phyloP scores from a whole-genome alignment of 2,888 invertebrate genomes.

The Orchesellides sinensis region DNA sequence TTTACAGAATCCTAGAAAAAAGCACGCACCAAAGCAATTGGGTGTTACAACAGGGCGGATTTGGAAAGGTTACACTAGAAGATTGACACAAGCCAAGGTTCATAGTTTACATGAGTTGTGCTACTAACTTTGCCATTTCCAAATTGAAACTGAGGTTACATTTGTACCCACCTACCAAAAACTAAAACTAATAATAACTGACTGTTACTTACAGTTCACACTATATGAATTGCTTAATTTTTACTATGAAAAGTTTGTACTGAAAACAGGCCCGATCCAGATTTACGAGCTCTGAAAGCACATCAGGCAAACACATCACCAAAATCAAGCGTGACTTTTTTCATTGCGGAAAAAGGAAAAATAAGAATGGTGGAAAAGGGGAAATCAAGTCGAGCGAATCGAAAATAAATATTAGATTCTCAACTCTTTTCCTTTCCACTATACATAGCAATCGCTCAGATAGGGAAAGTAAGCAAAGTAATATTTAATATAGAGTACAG shows the following conservation, averaged over 20 bases:
- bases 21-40: background rate
- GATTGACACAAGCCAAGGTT: background rate
- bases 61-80: background rate
- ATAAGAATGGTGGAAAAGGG: conserved; percentile 13
- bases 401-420: conserved; percentile 46
- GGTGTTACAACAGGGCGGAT: no score
- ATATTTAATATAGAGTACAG: conserved; percentile 17
- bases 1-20: no score
- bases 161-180: background rate
- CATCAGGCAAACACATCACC: conserved; percentile 21
- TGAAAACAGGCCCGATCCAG: conserved; percentile 1
- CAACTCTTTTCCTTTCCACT: conserved; percentile 41
- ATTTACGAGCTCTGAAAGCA: background rate
- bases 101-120: background rate
- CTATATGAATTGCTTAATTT: conserved; percentile 14
- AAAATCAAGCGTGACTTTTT: conserved; percentile 54
- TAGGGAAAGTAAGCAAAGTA: background rate
- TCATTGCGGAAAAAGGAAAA: conserved; percentile 14
- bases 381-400: conserved; percentile 64
- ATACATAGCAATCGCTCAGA: no score
- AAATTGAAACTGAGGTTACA: background rate
- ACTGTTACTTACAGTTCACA: background rate
- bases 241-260: background rate
- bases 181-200: background rate
- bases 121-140: background rate